Percentiles rank a stretch among this genome's conserved stretches.
These are phyloP conservation scores for Rhabdomys dilectus DNA, from an alignment of 2,113 vertebrate species.

Conservation along the genomic window DNA sequence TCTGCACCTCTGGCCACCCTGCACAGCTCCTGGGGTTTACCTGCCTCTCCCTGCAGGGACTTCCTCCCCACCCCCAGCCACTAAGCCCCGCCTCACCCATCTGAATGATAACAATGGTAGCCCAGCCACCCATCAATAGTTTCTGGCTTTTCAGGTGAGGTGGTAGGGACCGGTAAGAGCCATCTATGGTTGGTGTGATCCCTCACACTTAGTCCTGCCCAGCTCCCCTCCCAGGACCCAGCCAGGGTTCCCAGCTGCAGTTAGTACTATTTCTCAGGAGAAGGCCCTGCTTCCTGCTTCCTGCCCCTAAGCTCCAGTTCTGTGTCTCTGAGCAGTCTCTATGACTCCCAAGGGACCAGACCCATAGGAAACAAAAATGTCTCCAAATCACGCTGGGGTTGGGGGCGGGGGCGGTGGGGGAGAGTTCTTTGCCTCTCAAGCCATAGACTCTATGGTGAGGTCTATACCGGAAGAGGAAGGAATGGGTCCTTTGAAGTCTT, in stretches of 20 bases:
- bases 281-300: slow-evolving; percentile 25
- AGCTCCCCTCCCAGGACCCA: background rate
- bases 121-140: background rate
- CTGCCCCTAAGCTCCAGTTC: background rate
- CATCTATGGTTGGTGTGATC: background rate
- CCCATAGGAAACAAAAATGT: slow-evolving; percentile 23
- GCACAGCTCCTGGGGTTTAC: background rate
- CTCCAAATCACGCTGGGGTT: background rate
- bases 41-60: background rate
- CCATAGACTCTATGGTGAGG: background rate
- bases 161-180: background rate
- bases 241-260: background rate
- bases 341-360: background rate
- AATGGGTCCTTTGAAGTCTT: background rate
- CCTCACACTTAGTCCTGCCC: background rate
- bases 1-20: background rate
- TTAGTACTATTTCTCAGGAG: background rate
- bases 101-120: background rate
- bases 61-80: too few relatives aligned
- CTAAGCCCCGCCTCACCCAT: background rate
- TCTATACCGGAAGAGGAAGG: background rate
- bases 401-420: background rate
- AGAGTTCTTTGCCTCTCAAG: background rate
- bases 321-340: background rate
- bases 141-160: background rate